Percentiles rank a stretch among this genome's conserved stretches.
Conservation (phyloP, 2,113 vertebrate genomes). For the Sphyrna mokarran region DNA sequence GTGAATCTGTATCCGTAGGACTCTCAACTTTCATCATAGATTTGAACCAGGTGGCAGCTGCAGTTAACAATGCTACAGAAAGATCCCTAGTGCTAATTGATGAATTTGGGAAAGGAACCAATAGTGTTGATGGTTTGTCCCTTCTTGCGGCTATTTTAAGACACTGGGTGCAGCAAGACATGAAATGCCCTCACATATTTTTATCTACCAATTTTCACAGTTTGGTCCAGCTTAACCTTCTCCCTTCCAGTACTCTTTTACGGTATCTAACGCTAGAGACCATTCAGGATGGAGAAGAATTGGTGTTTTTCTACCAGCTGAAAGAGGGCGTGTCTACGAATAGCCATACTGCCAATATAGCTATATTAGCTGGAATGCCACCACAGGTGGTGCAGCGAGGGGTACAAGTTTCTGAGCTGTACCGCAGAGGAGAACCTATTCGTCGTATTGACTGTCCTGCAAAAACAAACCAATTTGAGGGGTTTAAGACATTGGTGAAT, state of each 20-base stretch:
- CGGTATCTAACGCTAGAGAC: conserved; percentile 85
- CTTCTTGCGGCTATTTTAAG: conserved; percentile 79
- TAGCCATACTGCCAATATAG: conserved; percentile 85
- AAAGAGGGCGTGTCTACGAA: conserved; percentile 75
- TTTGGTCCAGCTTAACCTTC: conserved; percentile 73
- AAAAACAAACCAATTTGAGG: conserved; percentile 48
- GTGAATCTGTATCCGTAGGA: conserved; percentile 86
- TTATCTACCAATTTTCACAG: conserved; percentile 91
- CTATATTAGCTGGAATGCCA: conserved; percentile 78
- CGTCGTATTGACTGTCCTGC: conserved; percentile 48
- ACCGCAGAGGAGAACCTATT: conserved; percentile 70
- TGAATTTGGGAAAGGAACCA: conserved; percentile 97
- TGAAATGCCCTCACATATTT: conserved; percentile 73
- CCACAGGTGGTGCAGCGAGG: conserved; percentile 70
- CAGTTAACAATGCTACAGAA: conserved; percentile 79
- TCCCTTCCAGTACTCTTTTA: conserved; percentile 71
- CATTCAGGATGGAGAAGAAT: conserved; percentile 77
- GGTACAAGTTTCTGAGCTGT: conserved; percentile 71
- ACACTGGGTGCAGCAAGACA: conserved; percentile 70
- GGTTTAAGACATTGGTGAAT: conserved; percentile 71
- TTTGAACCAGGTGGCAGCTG: conserved; percentile 87
- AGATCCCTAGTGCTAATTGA: conserved; percentile 87
- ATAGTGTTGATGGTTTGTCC: conserved; percentile 85
- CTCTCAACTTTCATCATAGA: conserved; percentile 96
- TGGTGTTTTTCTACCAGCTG: conserved; percentile 89